phyloP scores from a whole-genome alignment of 2,113 vertebrate species.

The Apistogramma diplotaenia region DNA sequence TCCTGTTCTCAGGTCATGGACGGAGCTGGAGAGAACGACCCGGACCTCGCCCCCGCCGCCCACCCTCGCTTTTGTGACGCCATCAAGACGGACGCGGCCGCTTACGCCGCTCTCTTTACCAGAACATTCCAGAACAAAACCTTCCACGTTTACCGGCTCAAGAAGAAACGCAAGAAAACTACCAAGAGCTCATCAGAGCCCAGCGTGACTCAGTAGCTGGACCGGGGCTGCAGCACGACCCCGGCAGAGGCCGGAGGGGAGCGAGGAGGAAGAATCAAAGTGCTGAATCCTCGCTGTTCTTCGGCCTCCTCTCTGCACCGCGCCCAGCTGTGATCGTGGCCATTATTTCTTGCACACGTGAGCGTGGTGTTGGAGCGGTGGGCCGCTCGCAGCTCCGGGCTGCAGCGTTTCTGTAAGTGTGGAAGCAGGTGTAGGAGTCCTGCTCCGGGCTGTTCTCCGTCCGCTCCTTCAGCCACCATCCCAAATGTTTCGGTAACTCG shows the following conservation, averaged over 20 bases:
- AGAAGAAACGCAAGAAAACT: constrained; percentile 73
- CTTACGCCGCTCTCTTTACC: constrained; percentile 82
- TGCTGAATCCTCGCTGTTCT: constrained; percentile 13
- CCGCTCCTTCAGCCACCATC: neutral
- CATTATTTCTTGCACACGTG: constrained; percentile 44
- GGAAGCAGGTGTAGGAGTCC: neutral
- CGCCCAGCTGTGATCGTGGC: constrained; percentile 29
- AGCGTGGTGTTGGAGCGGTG: constrained; percentile 3
- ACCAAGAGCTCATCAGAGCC: constrained; percentile 34
- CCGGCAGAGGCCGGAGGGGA: constrained; percentile 3
- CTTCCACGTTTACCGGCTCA: constrained; percentile 90
- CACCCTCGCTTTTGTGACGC: constrained; percentile 93
- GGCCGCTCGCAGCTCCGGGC: neutral
- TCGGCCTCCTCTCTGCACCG: constrained; percentile 24
- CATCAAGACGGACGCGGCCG: constrained; percentile 80
- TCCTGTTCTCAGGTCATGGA: constrained; percentile 86
- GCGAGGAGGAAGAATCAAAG: neutral
- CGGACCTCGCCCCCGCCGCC: constrained; percentile 79
- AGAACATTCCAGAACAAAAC: constrained; percentile 94
- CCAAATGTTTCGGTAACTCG: neutral
- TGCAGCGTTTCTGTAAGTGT: constrained; percentile 11
- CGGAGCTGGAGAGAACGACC: constrained; percentile 87
- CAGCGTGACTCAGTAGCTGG: constrained; percentile 25
- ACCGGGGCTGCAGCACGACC: neutral
- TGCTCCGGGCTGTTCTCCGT: neutral